These are phyloP conservation scores for Oxyura jamaicensis DNA, from an alignment of 2,113 vertebrate species.

Conservation along the genomic window DNA sequence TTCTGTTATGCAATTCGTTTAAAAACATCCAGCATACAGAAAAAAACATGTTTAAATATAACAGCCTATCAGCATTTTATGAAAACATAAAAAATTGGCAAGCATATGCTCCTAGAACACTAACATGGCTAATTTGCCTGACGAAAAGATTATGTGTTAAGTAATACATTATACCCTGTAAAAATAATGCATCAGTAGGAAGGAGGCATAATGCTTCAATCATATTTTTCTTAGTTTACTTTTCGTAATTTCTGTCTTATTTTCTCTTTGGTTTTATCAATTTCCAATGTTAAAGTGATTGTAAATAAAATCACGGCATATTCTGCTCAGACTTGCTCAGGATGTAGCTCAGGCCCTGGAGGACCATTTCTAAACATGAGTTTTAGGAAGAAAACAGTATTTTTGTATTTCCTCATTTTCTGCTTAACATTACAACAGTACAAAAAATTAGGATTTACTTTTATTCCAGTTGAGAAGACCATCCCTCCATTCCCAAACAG, in stretches of 20 bases:
- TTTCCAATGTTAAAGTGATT: background rate
- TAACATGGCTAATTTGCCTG: background rate
- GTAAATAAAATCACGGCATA: background rate
- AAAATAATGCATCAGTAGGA: slow-evolving; percentile 6
- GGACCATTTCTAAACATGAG: background rate
- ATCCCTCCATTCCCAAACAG: background rate
- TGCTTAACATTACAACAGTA: background rate
- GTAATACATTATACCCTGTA: background rate
- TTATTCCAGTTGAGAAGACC: background rate
- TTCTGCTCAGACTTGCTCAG: background rate
- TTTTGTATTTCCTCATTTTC: background rate
- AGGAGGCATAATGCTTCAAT: background rate
- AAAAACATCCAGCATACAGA: background rate
- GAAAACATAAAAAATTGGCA: background rate
- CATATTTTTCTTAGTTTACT: background rate
- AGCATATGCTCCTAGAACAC: background rate
- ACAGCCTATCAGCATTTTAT: background rate
- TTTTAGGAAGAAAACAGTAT: background rate
- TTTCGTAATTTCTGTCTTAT: background rate
- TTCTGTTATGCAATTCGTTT: background rate
- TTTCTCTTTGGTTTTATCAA: background rate
- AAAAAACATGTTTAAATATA: background rate
- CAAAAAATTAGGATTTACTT: background rate
- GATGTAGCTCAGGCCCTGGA: background rate
- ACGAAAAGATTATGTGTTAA: slow-evolving; percentile 20